Percentiles rank a stretch among this genome's conserved stretches.
phyloP scores from a whole-genome alignment of 2,797 vertebrate genomes.

The Squalus acanthias region DNA sequence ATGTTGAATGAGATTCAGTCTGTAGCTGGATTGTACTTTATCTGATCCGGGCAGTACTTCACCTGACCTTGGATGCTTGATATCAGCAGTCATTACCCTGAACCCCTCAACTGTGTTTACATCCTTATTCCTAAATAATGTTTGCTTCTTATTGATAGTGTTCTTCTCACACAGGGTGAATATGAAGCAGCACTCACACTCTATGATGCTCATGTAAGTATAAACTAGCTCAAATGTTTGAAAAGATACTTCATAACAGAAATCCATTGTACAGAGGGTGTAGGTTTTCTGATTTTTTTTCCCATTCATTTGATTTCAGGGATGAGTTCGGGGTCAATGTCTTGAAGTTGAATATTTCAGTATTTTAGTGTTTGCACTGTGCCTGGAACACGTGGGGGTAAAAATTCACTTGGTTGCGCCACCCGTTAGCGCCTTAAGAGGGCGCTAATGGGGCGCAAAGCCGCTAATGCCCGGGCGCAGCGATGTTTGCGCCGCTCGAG shows the following conservation, averaged over 20 bases:
- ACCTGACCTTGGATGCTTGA: not conserved
- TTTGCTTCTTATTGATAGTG: not conserved
- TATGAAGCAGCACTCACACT: constrained; percentile 81
- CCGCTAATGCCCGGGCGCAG: too few relatives aligned
- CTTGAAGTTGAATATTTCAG: too few relatives aligned
- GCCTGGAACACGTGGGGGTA: too few relatives aligned
- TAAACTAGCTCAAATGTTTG: not conserved
- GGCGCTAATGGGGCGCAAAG: too few relatives aligned
- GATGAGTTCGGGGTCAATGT: too few relatives aligned
- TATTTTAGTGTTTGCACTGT: too few relatives aligned
- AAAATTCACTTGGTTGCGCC: too few relatives aligned
- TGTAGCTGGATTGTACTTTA: not conserved
- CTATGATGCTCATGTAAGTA: constrained; percentile 78
- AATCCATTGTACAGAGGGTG: not conserved
- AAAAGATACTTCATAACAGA: not conserved
- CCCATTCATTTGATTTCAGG: too few relatives aligned
- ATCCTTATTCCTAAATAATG: not conserved
- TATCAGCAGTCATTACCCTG: not conserved
- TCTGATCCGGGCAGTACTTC: not conserved
- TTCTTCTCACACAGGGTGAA: constrained; percentile 66
- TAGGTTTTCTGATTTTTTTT: too few relatives aligned
- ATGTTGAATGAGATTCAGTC: not conserved
- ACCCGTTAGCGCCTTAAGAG: too few relatives aligned
- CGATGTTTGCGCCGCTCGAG: too few relatives aligned
- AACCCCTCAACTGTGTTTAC: not conserved